Evolutionary conservation across 2,797 vertebrate species (phyloP), one percentile per base, ranked within the genome.

Genomic region (Xenopus petersii): DNA sequence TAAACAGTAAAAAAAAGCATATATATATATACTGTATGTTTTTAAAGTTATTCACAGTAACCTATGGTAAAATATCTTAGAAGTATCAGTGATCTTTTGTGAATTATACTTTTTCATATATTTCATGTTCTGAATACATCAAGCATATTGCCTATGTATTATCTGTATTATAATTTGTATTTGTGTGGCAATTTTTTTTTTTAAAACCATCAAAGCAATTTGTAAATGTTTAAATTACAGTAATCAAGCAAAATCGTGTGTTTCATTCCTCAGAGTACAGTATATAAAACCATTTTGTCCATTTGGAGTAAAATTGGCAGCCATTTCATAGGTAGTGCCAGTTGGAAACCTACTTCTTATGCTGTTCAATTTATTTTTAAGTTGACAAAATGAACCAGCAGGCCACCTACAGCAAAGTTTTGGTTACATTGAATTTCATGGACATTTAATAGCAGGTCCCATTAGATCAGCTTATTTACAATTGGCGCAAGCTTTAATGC

Each of bases 381-480:
- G 68, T 26, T 61, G 75, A 76, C 80, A 71, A 86, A 88, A 87
- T 80, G 83, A 83, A 72, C 78, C 84, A 83, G 74, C 64, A 81
- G 81, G 75, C 61, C 82, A 84, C 83, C 81, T 78, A 75, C 81
- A 84, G 85, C 36, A 47, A 74, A 65, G 17, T 85, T 85, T 86
- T 87, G 83, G 82, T 75, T 84, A 30, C 82, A 65, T 80, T 80
- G 81, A 85, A 77, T 83, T 85, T 76, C 67, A 83, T 81, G 59
- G 70, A 82, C 79, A 60, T 80, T 79, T 83, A 76, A 86, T 83
- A 81, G 60, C 80, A 80, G 80, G 75, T 80, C 74, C 79, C 79
- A 76, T 63, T 87, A 82, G 86, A 88, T 86, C 71, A 67, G 54
- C 24, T 12, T 64, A 64, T 78, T 68, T 59, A 70, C 65, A 79